phyloP scores from a whole-genome alignment of 2,888 invertebrate genomes.

The Ectropis crepuscularia region DNA sequence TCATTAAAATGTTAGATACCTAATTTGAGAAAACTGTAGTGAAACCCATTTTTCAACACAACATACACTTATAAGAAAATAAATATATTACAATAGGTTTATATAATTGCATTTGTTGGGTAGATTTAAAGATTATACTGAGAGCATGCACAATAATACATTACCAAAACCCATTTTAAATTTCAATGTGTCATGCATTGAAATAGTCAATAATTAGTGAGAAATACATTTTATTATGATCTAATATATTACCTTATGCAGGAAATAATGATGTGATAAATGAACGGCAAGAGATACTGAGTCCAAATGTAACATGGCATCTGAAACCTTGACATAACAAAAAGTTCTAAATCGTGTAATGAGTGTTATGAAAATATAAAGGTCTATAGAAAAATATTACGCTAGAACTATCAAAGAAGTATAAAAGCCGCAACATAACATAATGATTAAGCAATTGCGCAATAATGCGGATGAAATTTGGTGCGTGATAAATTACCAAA shows the following conservation, averaged over 20 bases:
- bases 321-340: slow-evolving; percentile 41
- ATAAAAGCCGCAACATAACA: slow-evolving; percentile 50
- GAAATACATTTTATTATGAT: background rate
- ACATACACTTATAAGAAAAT: too few species aligned
- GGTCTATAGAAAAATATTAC: background rate
- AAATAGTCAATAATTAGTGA: background rate
- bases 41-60: too few species aligned
- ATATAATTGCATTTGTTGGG: too few species aligned
- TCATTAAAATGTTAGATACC: too few species aligned
- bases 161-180: too few species aligned
- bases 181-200: too few species aligned
- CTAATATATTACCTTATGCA: slow-evolving; percentile 62
- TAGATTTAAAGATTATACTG: too few species aligned
- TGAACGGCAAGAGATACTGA: slow-evolving; percentile 49
- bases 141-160: too few species aligned
- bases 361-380: slow-evolving; percentile 28
- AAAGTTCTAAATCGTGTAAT: slow-evolving; percentile 25
- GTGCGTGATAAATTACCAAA: slow-evolving; percentile 8
- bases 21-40: too few species aligned
- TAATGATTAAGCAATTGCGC: slow-evolving; percentile 59
- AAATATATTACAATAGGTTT: too few species aligned
- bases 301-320: slow-evolving; percentile 41
- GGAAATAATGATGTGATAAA: slow-evolving; percentile 64
- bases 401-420: slow-evolving; percentile 2
- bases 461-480: slow-evolving; percentile 49